phyloP scores from a whole-genome alignment of 2,797 vertebrate species.

The Xerus rutilus region DNA sequence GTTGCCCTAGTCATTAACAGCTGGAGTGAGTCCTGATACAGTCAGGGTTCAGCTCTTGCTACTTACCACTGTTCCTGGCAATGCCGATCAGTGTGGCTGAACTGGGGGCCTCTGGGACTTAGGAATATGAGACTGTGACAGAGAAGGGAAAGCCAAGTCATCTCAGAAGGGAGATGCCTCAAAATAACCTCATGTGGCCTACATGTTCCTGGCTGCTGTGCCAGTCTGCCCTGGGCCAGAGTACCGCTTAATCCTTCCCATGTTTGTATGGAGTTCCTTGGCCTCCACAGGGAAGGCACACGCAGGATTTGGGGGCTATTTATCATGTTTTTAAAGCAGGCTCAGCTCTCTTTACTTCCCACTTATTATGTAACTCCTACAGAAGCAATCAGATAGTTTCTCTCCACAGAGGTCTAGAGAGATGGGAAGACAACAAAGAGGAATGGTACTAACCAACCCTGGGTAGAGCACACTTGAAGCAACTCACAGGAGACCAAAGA shows the following conservation, averaged over 20 bases:
- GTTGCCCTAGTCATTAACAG: slow-evolving; percentile 70
- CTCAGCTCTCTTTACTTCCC: slow-evolving; percentile 59
- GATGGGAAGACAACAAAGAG: neutral
- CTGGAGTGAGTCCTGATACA: slow-evolving; percentile 53
- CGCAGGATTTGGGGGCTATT: slow-evolving; percentile 12
- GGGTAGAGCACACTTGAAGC: neutral
- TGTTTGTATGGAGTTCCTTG: slow-evolving; percentile 22
- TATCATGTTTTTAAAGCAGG: slow-evolving; percentile 61
- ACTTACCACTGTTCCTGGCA: slow-evolving; percentile 72
- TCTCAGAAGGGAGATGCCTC: slow-evolving; percentile 38
- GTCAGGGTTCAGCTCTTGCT: slow-evolving; percentile 51
- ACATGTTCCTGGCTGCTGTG: neutral
- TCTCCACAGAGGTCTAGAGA: neutral
- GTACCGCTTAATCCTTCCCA: slow-evolving; percentile 31
- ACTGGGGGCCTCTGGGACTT: slow-evolving; percentile 40
- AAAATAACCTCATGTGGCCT: slow-evolving; percentile 31
- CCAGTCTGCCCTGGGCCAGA: neutral
- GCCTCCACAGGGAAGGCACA: slow-evolving; percentile 3
- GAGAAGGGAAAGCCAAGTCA: slow-evolving; percentile 34
- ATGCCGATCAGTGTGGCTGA: neutral
- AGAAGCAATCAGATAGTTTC: slow-evolving; percentile 49
- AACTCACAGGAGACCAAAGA: neutral
- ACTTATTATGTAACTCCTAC: slow-evolving; percentile 62
- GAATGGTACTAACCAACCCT: neutral
- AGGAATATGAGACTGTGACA: slow-evolving; percentile 28